A percentile compares a stretch with the other conserved stretches of the same genome.
Evolutionary conservation across 1,140 invertebrate genomes (phyloP).

Genomic region (Linepithema humile): DNA sequence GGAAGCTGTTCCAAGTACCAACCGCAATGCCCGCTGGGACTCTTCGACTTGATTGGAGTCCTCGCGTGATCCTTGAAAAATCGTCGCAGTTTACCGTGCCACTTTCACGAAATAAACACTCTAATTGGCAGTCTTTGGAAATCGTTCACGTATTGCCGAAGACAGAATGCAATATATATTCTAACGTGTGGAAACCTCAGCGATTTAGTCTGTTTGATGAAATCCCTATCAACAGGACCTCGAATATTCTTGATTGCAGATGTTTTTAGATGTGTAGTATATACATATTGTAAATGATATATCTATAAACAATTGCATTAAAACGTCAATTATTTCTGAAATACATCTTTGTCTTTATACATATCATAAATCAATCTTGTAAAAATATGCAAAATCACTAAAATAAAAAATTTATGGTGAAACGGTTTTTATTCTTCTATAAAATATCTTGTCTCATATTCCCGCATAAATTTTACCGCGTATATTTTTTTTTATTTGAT

Average conservation of each 20-base stretch:
- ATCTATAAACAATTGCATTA: neutral
- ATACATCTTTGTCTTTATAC: neutral
- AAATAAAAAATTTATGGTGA: neutral
- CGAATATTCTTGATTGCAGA: neutral
- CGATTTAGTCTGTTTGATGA: neutral
- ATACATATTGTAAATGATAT: neutral
- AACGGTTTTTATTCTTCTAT: neutral
- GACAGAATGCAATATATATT: neutral
- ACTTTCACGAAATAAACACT: neutral
- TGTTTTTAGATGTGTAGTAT: neutral
- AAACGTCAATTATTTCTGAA: neutral
- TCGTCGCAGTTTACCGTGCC: constrained; percentile 39
- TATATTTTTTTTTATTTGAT: neutral
- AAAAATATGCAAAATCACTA: too few species aligned
- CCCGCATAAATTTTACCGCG: neutral
- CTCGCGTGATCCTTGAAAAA: constrained; percentile 69
- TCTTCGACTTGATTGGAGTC: constrained; percentile 83
- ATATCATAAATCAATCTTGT: too few species aligned
- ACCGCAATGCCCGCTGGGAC: constrained; percentile 80
- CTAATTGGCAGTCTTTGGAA: constrained; percentile 21
- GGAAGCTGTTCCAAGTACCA: constrained; percentile 81
- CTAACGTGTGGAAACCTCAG: neutral
- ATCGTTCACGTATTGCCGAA: neutral
- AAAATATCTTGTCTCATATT: neutral
- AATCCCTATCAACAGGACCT: neutral